Percentiles rank a stretch among this genome's conserved stretches.
These are phyloP conservation scores for Yponomeuta evonymella DNA, from an alignment of 2,888 invertebrate genomes.

Conservation along the genomic window DNA sequence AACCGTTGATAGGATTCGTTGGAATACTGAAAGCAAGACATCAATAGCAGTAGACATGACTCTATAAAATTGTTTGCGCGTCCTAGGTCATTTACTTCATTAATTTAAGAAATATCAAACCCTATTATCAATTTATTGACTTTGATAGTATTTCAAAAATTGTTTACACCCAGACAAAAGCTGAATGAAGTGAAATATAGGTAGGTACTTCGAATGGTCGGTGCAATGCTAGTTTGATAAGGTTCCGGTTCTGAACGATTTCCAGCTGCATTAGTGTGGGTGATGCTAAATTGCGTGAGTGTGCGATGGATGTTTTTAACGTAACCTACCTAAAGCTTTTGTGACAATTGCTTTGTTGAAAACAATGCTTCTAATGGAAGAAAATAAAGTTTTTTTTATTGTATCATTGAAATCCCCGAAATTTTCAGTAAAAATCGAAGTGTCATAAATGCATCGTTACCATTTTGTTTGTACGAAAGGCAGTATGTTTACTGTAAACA, in stretches of 20 bases:
- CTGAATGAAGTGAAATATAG: not conserved
- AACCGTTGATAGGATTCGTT: too few relatives aligned
- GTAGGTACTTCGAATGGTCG: not conserved
- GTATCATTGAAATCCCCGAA: not conserved
- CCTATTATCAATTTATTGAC: too few relatives aligned
- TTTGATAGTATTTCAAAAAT: too few relatives aligned
- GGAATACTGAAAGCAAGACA: too few relatives aligned
- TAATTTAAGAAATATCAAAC: too few relatives aligned
- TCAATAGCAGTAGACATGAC: too few relatives aligned
- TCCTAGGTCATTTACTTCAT: too few relatives aligned
- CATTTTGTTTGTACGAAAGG: constrained; percentile 15
- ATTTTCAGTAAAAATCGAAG: constrained; percentile 2
- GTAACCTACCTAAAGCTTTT: constrained; percentile 2
- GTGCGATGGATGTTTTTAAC: not conserved
- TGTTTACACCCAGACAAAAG: too few relatives aligned
- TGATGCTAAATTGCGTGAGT: not conserved
- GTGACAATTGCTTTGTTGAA: constrained; percentile 12
- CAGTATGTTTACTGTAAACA: constrained; percentile 20
- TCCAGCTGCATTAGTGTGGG: not conserved
- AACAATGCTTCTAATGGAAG: not conserved
- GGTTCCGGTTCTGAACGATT: not conserved
- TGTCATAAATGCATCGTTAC: constrained; percentile 11
- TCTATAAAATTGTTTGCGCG: too few relatives aligned
- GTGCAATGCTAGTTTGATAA: constrained; percentile 10
- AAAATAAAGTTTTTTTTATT: not conserved